Conservation (phyloP, 1,140 invertebrate species). For the Trichonephila clavata region DNA sequence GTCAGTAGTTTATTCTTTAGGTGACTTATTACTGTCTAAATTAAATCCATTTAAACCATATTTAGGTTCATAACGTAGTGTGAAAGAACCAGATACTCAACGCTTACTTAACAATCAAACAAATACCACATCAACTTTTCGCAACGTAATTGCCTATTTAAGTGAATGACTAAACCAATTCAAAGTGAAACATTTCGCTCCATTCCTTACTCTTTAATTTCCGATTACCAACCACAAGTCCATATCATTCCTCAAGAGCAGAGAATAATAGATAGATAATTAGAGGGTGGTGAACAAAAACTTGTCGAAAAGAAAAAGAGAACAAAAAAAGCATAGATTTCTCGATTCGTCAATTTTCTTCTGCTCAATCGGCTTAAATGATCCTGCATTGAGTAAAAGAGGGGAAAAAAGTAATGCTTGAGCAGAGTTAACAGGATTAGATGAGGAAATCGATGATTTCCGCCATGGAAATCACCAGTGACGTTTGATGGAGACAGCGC, state of each 20-base stretch:
- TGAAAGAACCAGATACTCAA: no score
- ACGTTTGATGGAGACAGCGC: background rate
- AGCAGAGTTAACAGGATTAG: slow-evolving; percentile 1
- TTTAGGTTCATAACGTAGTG: no score
- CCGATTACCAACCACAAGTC: background rate
- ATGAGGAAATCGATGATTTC: slow-evolving; percentile 29
- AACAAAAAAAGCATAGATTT: background rate
- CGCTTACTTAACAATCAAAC: no score
- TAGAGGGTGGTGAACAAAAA: background rate
- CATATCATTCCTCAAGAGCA: background rate
- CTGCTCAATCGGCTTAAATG: slow-evolving; percentile 12
- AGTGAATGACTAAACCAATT: background rate
- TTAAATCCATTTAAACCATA: no score
- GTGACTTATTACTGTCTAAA: no score
- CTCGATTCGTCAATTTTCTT: slow-evolving; percentile 22
- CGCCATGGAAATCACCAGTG: background rate
- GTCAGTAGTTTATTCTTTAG: no score
- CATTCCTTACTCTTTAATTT: background rate
- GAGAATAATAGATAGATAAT: background rate
- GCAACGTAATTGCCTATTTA: background rate
- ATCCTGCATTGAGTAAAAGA: background rate
- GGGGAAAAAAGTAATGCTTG: slow-evolving; percentile 7
- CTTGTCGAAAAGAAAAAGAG: background rate
- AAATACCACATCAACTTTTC: no score
- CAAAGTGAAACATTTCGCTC: background rate